Percentiles rank a stretch among this genome's conserved stretches.
Conservation (phyloP, 1,140 invertebrate genomes). For the Drosophila prosaltans region DNA sequence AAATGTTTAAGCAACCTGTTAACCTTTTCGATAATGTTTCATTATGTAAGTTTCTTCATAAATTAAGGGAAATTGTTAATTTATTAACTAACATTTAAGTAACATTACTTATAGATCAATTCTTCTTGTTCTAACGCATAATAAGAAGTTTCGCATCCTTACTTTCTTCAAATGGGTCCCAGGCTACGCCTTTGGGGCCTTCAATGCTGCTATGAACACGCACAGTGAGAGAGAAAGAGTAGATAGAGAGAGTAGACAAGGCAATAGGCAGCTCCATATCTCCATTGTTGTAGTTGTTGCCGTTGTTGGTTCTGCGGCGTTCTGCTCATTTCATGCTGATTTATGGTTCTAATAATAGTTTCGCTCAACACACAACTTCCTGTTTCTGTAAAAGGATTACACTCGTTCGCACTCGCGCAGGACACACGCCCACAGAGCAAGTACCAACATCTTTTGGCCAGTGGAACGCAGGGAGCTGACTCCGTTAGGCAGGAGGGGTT, state of each 20-base stretch:
- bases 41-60: too few relatives aligned
- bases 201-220: constrained; percentile 27
- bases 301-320: constrained; percentile 51
- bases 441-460: constrained; percentile 19
- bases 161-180: background rate
- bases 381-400: constrained; percentile 74
- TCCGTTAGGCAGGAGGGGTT: background rate
- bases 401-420: constrained; percentile 39
- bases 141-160: background rate
- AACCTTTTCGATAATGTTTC: too few relatives aligned
- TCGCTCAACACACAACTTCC: constrained; percentile 72
- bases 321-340: constrained; percentile 83
- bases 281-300: constrained; percentile 26
- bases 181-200: constrained; percentile 1
- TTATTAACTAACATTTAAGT: too few relatives aligned
- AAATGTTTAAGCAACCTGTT: too few relatives aligned
- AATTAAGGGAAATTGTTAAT: too few relatives aligned
- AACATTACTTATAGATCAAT: background rate
- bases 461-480: background rate
- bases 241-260: constrained; percentile 48
- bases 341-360: constrained; percentile 83
- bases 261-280: constrained; percentile 34
- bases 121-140: too few relatives aligned
- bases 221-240: constrained; percentile 33
- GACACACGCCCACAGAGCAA: constrained; percentile 23